Base-by-base conservation (phyloP, 1,140 invertebrate species). In the Hylyphantes graminicola region DNA sequence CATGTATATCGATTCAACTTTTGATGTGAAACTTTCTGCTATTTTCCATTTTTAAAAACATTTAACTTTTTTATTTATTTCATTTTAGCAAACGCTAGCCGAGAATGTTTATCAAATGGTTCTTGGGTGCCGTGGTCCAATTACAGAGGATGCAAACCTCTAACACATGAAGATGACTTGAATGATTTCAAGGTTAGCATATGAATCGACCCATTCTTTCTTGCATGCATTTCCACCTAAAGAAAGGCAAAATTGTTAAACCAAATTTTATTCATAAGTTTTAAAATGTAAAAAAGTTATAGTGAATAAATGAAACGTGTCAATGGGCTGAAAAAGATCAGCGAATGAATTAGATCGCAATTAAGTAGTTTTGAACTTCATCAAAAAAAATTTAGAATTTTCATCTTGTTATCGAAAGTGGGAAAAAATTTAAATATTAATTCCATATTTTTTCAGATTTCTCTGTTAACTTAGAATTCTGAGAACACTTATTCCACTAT, bases 71-170 rank as follows among this genome's bases (percentile, higher is more conserved):
- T 86, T 88, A 72, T 88, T 83, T 19, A 35, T 15, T 67, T 54
- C 68, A 86, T 90, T 89, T 67, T 91, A 95, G 94, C 94, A 88
- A 95, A 95, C 88, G 94, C 94, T 0, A 93, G 93, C 7, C 92
- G 93, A 65, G 89, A 91, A 63, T 96, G 95, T 88, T 89, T 91
- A 86, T 84, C 86, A 10, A 93, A 93, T 86, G 94, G 94, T 0
- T 92, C 91, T 2, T 96, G 95, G 95, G 90, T 91, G 70, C 91
- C 90, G 79, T 93, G 92, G 86, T 91, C 93, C 0, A 91, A 95
- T 87, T 95, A 95, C 88, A 90, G 90, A 9, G 89, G 91, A 84
- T 96, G 94, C 88, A 75, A 87, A 17, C 87, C 89, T 35, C 59
- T 88, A 11, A 78, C 80, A 17, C 81, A 65, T 53, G 55, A 80